These are phyloP conservation scores for Luperina nickerlii DNA, from an alignment of 2,888 invertebrate species.

Conservation along the genomic window DNA sequence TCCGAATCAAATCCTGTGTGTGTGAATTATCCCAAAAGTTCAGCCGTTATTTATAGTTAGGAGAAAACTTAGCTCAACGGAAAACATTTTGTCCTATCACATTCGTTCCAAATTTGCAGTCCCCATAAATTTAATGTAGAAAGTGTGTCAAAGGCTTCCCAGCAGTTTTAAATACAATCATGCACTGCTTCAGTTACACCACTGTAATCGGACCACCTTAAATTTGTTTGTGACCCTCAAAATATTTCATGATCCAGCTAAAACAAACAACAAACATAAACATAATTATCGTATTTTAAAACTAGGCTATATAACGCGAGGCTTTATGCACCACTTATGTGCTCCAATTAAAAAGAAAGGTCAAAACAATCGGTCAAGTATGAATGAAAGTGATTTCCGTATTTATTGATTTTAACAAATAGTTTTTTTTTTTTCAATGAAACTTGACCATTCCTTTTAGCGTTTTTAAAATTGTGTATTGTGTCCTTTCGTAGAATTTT, in stretches of 20 bases:
- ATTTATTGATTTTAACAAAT: conserved; percentile 38
- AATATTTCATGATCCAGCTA: conserved; percentile 18
- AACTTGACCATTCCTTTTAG: background rate
- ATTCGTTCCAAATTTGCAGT: background rate
- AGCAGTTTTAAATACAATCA: background rate
- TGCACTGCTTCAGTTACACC: background rate
- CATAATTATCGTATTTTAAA: conserved; percentile 3
- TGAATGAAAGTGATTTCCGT: conserved; percentile 44
- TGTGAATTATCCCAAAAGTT: background rate
- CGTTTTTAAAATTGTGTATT: background rate
- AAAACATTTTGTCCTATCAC: background rate
- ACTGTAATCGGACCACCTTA: background rate
- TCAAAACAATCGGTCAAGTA: conserved; percentile 51
- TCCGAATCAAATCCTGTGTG: too few species aligned
- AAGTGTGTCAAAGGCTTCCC: background rate
- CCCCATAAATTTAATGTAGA: background rate
- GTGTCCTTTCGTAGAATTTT: background rate
- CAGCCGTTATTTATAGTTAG: background rate
- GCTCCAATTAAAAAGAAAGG: conserved; percentile 50
- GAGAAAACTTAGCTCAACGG: background rate
- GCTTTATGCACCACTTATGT: conserved; percentile 31
- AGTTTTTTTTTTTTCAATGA: conserved; percentile 25
- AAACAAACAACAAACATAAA: too few species aligned
- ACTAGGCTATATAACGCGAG: conserved; percentile 27
- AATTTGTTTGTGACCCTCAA: background rate